Evolutionary conservation across 2,113 vertebrate genomes (phyloP), one percentile per base, ranked within the genome.

Genomic region (Ailuropoda melanoleuca): DNA sequence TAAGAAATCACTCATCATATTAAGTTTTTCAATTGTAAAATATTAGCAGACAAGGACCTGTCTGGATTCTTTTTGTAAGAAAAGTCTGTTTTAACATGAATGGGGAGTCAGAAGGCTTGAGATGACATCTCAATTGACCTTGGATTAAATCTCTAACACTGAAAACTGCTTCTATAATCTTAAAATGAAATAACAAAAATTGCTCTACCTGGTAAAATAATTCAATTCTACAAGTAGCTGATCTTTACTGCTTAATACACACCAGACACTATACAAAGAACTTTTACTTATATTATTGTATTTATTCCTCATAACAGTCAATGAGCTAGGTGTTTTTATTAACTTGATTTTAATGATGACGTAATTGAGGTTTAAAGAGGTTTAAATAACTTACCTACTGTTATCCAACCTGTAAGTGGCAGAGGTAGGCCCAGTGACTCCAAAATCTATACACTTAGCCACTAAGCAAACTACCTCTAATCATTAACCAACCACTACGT

Each of bases 131-230:
- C 43, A 91, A 39, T 6, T 88, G 53, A 97, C 58, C 37, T 23
- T 80, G 24, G 8, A 74, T 60, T 58, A 90, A 93, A 90, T 58
- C 23, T 92, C 12, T 87, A 60, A 82, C 86, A 90, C 37, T 81
- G 21, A 29, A 95, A 34, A 23, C 53, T 88, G 13, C 18, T 93
- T 97, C 53, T 91, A 43, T 84, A 26, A 91, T 34, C 43, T 34
- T 90, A 95, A 90, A 74, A 81, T 70, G 50, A 70, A 90, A 80
- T 80, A 91, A 89, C 68, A 87, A 95, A 86, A 96, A 83, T 2
- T 93, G 34, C 14, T 34, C 87, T 53, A 78, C 12, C 18, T 64
- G 55, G 23, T 56, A 88, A 84, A 70, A 80, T 70, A 95, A 93
- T 34, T 93, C 21, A 96, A 60, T 88, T 91, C 43, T 82, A 78